These are phyloP conservation scores for Hydrozoanthus tunicans DNA, from an alignment of 64 coral and sea anemone species.

Conservation along the genomic window DNA sequence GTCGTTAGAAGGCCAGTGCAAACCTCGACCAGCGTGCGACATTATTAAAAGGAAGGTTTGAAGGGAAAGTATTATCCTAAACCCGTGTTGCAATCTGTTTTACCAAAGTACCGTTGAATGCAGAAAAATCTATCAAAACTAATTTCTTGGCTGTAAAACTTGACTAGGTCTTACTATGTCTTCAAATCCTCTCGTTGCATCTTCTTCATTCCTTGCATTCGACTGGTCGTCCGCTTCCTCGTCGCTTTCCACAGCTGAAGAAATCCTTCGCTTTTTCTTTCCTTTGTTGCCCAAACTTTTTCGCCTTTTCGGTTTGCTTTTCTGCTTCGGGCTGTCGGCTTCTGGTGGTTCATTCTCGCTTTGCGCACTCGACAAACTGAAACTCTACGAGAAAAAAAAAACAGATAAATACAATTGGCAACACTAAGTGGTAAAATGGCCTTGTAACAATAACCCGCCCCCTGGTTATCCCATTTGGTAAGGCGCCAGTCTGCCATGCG, in stretches of 20 bases:
- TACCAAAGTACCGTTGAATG: no score
- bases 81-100: no score
- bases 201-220: background rate
- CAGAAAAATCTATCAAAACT: no score
- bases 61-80: no score
- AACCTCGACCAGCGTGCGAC: no score
- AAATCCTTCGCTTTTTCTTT: slow-evolving; percentile 34
- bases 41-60: no score
- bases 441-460: no score
- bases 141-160: background rate
- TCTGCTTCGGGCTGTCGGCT: slow-evolving; percentile 14
- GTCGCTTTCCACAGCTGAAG: slow-evolving; percentile 24
- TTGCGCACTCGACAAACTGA: slow-evolving; percentile 27
- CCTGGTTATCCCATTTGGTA: no score
- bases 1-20: no score
- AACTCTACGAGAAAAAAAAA: background rate
- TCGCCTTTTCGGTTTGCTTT: slow-evolving; percentile 30
- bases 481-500: no score
- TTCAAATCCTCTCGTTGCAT: slow-evolving; percentile 1
- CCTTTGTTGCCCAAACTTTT: slow-evolving; percentile 42
- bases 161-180: slow-evolving; percentile 27
- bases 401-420: background rate
- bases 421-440: no score
- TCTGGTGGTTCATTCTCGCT: slow-evolving; percentile 22
- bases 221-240: background rate